Base-by-base conservation (phyloP, 1,140 invertebrate genomes). In the Limonius californicus region DNA sequence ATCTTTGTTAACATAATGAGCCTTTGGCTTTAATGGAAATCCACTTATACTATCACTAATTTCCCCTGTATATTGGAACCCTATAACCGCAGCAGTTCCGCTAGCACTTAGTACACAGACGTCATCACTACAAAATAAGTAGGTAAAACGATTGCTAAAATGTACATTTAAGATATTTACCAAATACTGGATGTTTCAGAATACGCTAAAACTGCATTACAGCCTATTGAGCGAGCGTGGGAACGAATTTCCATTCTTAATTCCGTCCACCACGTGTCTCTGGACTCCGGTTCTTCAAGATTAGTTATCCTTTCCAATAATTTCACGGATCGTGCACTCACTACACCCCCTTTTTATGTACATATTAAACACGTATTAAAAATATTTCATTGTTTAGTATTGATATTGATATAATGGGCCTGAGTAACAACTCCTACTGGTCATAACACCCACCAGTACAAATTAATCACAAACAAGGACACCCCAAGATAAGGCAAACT, bases 231-330 rank as follows among this genome's bases (percentile, higher is more conserved):
- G 57, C 92, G 82, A 2, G 92, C 91, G 76, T 98, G 95, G 4
- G 93, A 94, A 1, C 94, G 81, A 59, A 98, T 89, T 84, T 98
- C 95, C 79, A 94, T 95, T 43, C 95, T 80, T 9, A 98, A 80
- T 79, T 98, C 95, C 0, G 89, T 94, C 95, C 95, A 98, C 95
- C 95, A 98, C 4, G 69, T 74, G 73, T 97, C 95, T 32, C 95
- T 82, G 0, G 91, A 88, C 73, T 96, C 93, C 0, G 91, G 89
- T 73, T 97, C 94, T 76, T 95, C 92, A 60, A 87, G 77, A 76
- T 88, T 89, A 12, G 85, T 85, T 39, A 92, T 91, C 62, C 89
- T 80, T 73, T 94, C 91, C 0, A 96, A 76, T 14, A 96, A 75
- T 79, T 97, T 97, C 0, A 97, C 92, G 27, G 94, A 92, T 62